Base-by-base conservation (phyloP, 1,140 invertebrate species). In the Sarcophaga peregrina region DNA sequence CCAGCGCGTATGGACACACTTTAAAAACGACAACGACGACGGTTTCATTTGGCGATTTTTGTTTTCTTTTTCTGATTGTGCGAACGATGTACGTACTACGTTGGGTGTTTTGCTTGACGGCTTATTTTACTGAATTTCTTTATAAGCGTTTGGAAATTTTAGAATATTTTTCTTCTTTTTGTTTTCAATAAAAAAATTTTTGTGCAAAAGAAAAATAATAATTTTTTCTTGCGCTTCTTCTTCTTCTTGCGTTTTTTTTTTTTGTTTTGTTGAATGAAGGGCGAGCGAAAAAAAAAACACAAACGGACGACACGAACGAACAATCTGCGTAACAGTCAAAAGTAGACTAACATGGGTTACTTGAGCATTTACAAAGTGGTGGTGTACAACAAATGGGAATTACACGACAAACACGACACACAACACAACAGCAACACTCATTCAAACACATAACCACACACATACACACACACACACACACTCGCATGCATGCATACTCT, bases 251-350 rank as follows among this genome's bases (percentile, higher is more conserved):
- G n/a, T n/a, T n/a, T n/a, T n/a, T n/a, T 20, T 50, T 20, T 47
- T 37, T 47, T 45, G 75, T n/a, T 82, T 80, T 83, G 85, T 86
- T 85, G 85, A 37, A 84, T 37, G 82, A 84, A 83, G 82, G 82
- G 82, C 74, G 76, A 46, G 68, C n/a, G n/a, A n/a, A 52, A 48
- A 82, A 83, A 37, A 85, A 82, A 84, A 80, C 85, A 80, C 85
- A 83, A 82, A 83, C 37, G 78, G 82, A 73, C 62, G 75, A 78
- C 83, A 85, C 82, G 82, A 86, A 83, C 85, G 83, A 90, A 90
- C 89, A 90, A 90, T 88, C 89, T 89, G 89, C 89, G 87, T 89
- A 90, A 90, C 89, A 90, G 89, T 88, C 89, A 89, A 90, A 90
- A 90, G 89, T 90, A 90, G 89, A 90, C 89, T 90, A 90, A 90